Evolutionary conservation across 2,888 invertebrate genomes (phyloP).

Genomic region (Lochmaea crataegi): DNA sequence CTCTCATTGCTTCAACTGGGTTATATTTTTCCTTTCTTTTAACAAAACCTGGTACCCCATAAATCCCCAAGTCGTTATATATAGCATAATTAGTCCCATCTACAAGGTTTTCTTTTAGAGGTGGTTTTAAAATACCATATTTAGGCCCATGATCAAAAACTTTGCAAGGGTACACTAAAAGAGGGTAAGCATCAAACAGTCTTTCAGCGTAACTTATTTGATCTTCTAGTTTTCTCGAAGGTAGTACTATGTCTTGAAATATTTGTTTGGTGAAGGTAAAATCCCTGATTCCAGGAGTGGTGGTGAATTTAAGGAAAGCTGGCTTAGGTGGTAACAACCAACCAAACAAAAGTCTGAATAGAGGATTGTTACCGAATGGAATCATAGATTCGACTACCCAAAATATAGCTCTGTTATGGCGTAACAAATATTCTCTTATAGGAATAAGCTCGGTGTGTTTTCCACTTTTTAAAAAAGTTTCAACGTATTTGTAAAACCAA

Average conservation of each 20-base stretch:
- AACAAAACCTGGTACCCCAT: slow-evolving; percentile 76
- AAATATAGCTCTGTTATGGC: slow-evolving; percentile 77
- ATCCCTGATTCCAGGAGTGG: slow-evolving; percentile 74
- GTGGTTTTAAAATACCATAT: slow-evolving; percentile 71
- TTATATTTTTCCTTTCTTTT: slow-evolving; percentile 71
- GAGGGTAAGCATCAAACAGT: slow-evolving; percentile 74
- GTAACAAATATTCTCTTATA: slow-evolving; percentile 72
- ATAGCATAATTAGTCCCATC: slow-evolving; percentile 76
- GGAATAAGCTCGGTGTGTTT: slow-evolving; percentile 73
- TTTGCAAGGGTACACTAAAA: slow-evolving; percentile 77
- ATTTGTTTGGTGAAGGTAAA: slow-evolving; percentile 79
- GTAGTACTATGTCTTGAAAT: slow-evolving; percentile 78
- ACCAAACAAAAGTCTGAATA: slow-evolving; percentile 73
- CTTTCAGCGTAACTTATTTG: slow-evolving; percentile 72
- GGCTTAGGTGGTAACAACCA: slow-evolving; percentile 79
- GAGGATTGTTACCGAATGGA: slow-evolving; percentile 74
- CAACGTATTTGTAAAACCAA: slow-evolving; percentile 78
- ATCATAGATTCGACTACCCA: slow-evolving; percentile 81
- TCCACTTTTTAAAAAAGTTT: slow-evolving; percentile 69
- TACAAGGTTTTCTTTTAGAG: slow-evolving; percentile 70
- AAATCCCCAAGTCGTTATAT: slow-evolving; percentile 78
- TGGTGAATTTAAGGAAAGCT: slow-evolving; percentile 79
- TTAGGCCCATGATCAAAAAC: slow-evolving; percentile 73
- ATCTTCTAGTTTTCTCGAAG: slow-evolving; percentile 73
- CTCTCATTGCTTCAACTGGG: slow-evolving; percentile 74